Conservation (phyloP, 1,140 invertebrate species). For the Eriosoma lanigerum region DNA sequence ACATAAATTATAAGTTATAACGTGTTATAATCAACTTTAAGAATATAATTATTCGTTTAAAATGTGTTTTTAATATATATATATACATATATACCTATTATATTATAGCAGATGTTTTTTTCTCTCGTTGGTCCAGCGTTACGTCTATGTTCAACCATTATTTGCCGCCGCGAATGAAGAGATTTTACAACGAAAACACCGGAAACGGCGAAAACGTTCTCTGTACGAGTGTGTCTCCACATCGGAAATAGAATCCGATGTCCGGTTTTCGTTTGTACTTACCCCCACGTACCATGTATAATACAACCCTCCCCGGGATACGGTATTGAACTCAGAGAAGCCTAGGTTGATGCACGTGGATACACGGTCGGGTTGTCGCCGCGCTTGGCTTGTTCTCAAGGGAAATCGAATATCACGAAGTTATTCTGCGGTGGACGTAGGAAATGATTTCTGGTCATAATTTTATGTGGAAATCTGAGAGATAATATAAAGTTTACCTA, state of each 20-base stretch:
- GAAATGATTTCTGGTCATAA: no score
- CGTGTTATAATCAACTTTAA: neutral
- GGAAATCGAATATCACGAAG: neutral
- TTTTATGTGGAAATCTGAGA: no score
- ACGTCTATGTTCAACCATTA: neutral
- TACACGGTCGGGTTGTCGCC: neutral
- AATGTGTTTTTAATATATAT: neutral
- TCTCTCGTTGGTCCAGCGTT: neutral
- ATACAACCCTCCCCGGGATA: neutral
- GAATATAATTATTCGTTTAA: neutral
- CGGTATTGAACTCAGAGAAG: neutral
- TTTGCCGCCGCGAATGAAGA: neutral
- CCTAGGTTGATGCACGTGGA: neutral
- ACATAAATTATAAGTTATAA: neutral
- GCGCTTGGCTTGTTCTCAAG: neutral
- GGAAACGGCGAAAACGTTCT: conserved; percentile 42
- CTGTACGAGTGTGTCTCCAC: neutral
- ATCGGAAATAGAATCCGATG: conserved; percentile 40
- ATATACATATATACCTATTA: no score
- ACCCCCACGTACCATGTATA: no score
- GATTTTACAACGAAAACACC: conserved; percentile 14
- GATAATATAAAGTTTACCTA: no score
- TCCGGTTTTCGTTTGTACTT: conserved; percentile 29
- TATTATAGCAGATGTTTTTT: no score
- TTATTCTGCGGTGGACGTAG: no score